Percentiles rank a stretch among this genome's conserved stretches.
Conservation (phyloP, 1,140 invertebrate genomes). For the Hycleus phaleratus region DNA sequence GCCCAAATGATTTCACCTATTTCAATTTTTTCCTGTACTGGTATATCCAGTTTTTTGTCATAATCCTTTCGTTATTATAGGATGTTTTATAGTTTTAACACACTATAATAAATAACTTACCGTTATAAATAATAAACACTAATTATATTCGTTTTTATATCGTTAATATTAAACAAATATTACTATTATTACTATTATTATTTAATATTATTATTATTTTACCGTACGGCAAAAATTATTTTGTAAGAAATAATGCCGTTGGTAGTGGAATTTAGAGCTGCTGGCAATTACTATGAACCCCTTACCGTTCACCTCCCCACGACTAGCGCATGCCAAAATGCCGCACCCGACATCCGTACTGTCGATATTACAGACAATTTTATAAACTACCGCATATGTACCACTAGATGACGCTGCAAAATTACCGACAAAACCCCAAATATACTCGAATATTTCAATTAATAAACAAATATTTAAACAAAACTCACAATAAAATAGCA, state of each 20-base stretch:
- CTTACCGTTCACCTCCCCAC: not conserved
- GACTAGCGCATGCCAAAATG: constrained; percentile 23
- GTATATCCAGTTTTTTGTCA: constrained; percentile 13
- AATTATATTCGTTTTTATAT: constrained; percentile 1
- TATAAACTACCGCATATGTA: not conserved
- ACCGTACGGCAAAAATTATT: not conserved
- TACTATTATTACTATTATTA: not conserved
- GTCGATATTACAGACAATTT: constrained; percentile 7
- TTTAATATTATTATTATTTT: not conserved
- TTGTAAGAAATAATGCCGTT: constrained; percentile 5
- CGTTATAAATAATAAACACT: constrained; percentile 24
- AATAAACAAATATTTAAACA: too few species aligned
- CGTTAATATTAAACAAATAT: not conserved
- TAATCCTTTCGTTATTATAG: constrained; percentile 15
- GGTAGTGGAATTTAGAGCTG: constrained; percentile 9
- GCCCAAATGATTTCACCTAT: constrained; percentile 21
- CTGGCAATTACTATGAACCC: constrained; percentile 5
- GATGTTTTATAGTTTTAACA: constrained; percentile 17
- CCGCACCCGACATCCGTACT: constrained; percentile 20
- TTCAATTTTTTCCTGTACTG: constrained; percentile 15
- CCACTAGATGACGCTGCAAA: not conserved
- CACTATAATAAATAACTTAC: constrained; percentile 28
- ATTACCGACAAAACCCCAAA: not conserved
- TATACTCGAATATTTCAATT: too few species aligned
- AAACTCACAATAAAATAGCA: too few species aligned